A percentile compares a stretch with the other conserved stretches of the same genome.
These are phyloP conservation scores for Megamerina dolium DNA, from an alignment of 2,888 invertebrate species.

Conservation along the genomic window DNA sequence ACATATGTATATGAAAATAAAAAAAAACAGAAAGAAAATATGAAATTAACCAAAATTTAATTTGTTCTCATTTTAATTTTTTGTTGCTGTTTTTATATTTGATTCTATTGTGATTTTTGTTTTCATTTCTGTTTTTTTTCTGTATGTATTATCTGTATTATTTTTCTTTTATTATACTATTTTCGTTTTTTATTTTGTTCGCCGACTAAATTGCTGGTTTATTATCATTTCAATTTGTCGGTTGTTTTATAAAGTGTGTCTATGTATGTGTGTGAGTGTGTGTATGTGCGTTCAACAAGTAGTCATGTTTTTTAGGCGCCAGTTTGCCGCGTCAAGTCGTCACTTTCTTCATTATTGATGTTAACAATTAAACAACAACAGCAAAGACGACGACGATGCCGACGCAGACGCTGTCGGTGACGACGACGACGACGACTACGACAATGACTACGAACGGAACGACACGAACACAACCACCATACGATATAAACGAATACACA, in stretches of 20 bases:
- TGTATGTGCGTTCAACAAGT: constrained; percentile 21
- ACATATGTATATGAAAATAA: no score
- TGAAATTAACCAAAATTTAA: neutral
- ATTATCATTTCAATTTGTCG: constrained; percentile 4
- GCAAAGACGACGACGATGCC: no score
- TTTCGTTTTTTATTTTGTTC: no score
- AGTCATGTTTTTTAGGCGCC: constrained; percentile 39
- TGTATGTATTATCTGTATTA: constrained; percentile 1
- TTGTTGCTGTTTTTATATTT: neutral
- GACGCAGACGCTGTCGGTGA: no score
- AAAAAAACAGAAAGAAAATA: no score
- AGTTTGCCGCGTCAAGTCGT: constrained; percentile 43
- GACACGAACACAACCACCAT: no score
- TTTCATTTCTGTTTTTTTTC: neutral
- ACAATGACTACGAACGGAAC: no score
- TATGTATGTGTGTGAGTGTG: neutral
- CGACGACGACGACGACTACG: no score
- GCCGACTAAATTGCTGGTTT: constrained; percentile 7
- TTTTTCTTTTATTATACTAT: constrained; percentile 4
- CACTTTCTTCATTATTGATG: constrained; percentile 45
- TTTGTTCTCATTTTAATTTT: neutral
- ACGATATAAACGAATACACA: no score
- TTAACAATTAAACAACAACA: no score
- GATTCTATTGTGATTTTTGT: neutral
- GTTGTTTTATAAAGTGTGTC: neutral